Conservation (phyloP, 2,888 invertebrate genomes). For the Malacosoma neustria region DNA sequence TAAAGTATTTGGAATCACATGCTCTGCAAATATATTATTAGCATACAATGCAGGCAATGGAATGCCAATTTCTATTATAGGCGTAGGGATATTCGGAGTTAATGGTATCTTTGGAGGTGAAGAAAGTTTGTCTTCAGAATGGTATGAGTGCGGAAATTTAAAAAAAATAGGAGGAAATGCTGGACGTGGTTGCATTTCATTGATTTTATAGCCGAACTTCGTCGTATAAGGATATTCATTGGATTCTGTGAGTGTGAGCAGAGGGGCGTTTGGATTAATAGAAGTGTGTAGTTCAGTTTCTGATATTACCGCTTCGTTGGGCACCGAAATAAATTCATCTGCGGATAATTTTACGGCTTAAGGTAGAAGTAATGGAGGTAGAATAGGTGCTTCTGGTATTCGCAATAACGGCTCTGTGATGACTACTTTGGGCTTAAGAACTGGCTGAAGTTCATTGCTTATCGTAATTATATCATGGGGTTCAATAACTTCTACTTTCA, state of each 20-base stretch:
- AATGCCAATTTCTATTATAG: neutral
- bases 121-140: conserved; percentile 13
- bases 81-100: conserved; percentile 9
- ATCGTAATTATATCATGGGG: neutral
- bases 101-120: conserved; percentile 18
- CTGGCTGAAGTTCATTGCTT: neutral
- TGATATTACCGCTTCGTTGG: neutral
- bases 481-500: neutral
- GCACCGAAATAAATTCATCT: neutral
- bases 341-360: neutral
- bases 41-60: conserved; percentile 16
- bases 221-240: conserved; percentile 2
- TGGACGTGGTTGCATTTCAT: conserved; percentile 12
- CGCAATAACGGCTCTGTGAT: neutral
- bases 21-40: conserved; percentile 25
- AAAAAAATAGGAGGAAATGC: conserved; percentile 13
- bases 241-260: neutral
- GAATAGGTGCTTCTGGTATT: conserved; percentile 3
- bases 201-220: conserved; percentile 6
- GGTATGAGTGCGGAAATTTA: conserved; percentile 5
- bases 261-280: neutral
- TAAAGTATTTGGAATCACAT: conserved; percentile 22
- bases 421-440: neutral
- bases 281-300: neutral
- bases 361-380: conserved; percentile 5